Evolutionary conservation across 2,888 invertebrate species (phyloP), one percentile per base, ranked within the genome.

Genomic region (Ochlodes sylvanus): DNA sequence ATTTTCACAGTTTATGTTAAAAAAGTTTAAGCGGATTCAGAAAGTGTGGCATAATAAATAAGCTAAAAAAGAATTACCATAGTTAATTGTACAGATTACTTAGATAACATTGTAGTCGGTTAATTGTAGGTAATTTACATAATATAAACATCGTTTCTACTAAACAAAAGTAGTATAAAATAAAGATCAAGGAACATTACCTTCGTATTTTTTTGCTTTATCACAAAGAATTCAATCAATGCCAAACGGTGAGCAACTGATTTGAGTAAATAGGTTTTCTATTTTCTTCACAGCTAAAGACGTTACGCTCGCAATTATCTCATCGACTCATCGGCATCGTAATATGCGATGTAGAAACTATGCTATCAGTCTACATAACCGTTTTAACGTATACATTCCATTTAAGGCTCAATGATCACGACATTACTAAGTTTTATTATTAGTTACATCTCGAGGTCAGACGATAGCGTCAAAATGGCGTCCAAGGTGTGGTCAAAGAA

Each of bases 301-400:
- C 44, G 67, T 61, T 67, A 67, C 67, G 44, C 66, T 61, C 7
- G 54, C 44, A 60, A 68, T 68, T 68, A 68, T 62, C 56, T 68
- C 50, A 56, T 62, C 54, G 21, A 42, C 55, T 55, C 55, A 55
- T 55, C 34, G 17, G 38, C 27, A 62, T 62, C 50, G 34, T 67
- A 34, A 42, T 34, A 61, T 34, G 54, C 34, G 34, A n/a, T 50
- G 15, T 56, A 56, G 38, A 14, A 41, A 57, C 62, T 38, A 9
- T 42, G 5, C 17, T 58, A 42, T 9, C 38, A 47, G 56, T 68
- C 56, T 56, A 56, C 62, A 56, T 68, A 68, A 68, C 62, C 56
- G 56, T 68, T 50, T 47, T 61, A 47, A 55, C 27, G 47, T 68
- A 62, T 27, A 38, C 42, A 67, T 55, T 68, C 47, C 55, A 56